Evolutionary conservation across 37 sponge, comb jelly and placozoan genomes (phyloP).

Genomic region (Axinella damicornis): DNA sequence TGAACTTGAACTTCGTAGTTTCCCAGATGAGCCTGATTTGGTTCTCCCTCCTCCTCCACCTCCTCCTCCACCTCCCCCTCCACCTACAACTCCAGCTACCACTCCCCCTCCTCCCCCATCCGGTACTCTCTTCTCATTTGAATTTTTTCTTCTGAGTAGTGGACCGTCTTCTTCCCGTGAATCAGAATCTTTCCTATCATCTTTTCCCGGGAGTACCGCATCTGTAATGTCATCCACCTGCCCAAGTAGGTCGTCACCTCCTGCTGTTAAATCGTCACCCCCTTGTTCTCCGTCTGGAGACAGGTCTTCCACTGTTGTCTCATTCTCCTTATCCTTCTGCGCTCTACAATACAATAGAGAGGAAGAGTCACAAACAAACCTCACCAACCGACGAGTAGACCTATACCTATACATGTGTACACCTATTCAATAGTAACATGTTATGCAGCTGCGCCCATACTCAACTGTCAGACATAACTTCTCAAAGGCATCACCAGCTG

Average conservation of each 20-base stretch:
- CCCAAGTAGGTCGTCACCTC: background rate
- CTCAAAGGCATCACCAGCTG: no score
- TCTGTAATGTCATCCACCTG: background rate
- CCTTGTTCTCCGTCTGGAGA: slow-evolving; percentile 33
- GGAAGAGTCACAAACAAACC: background rate
- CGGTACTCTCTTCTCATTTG: no score
- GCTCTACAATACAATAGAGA: slow-evolving; percentile 22
- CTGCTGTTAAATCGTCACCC: slow-evolving; percentile 12
- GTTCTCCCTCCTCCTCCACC: background rate
- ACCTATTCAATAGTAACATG: no score
- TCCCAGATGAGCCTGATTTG: no score
- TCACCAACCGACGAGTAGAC: background rate
- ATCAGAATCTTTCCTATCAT: no score
- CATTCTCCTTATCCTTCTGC: slow-evolving; percentile 40
- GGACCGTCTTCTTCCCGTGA: no score
- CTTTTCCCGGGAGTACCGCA: no score
- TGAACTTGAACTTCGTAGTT: no score
- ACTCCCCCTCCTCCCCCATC: background rate
- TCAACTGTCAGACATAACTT: no score
- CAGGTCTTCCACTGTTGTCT: slow-evolving; percentile 8
- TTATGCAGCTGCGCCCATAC: no score
- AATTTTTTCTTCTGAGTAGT: no score
- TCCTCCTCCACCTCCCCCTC: background rate
- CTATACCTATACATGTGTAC: no score
- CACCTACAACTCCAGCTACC: background rate